Evolutionary conservation across 37 sponge, comb jelly and placozoan species (phyloP), one percentile per base, ranked within the genome.

Genomic region (Halichondria panicea): DNA sequence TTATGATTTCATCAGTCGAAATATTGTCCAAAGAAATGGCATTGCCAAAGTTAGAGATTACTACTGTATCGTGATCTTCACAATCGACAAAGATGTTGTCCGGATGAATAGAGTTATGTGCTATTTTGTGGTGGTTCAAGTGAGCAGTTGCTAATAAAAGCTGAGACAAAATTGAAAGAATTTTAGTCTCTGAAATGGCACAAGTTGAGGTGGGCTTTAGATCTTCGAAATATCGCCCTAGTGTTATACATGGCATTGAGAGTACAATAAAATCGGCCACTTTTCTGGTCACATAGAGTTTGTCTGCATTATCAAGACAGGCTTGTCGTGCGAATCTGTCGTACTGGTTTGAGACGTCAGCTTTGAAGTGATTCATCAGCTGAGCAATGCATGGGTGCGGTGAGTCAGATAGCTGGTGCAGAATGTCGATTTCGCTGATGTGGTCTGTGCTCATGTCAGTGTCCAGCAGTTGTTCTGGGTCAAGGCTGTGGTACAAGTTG

Each of bases 341-440:
- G 38, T 54, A 34, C 25, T 65, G 55, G 31, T 77, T 41, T 11
- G 9, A 24, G 1, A 55, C 38, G 37, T 31, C 36, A 12, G 55
- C 77, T 35, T 38, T 66, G 55, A 77, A 86, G 46, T 65, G 52
- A 41, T 79, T 1, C 2, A 78, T 22, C n/a, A 79, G 28, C 15
- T 33, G 30, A 1, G 43, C 68, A 22, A 86, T 79, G 59, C 79
- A 72, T 61, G 87, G 87, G 57, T 86, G 87, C 21, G 35, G 72
- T 22, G 66, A 46, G 6, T 15, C 3, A 4, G 71, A 71, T 5
- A 86, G 80, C 24, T 68, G 44, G 1, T 48, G 34, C 21, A 81
- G 38, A n/a, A 71, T 52, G 27, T 48, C 11, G 27, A 37, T 28
- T 31, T 77, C 67, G 9, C 39, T 61, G 5, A 61, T 18, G 56